Base-by-base conservation (phyloP, 64 coral and sea anemone genomes). In the Catalaphyllia jardinei region DNA sequence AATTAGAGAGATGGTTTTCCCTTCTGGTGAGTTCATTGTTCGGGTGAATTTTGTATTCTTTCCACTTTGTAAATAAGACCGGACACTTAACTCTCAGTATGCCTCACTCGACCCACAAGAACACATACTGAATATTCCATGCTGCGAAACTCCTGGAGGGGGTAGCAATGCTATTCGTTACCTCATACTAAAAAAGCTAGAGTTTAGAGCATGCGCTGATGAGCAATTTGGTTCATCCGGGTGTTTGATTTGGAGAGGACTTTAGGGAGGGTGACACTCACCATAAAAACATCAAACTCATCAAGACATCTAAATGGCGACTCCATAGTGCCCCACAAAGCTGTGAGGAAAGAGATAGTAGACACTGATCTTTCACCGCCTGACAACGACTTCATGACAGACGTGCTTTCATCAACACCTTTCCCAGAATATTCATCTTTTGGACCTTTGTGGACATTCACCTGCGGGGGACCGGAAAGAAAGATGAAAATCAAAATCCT, bases 241-340 rank as follows among this genome's bases (percentile, higher is more conserved):
- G 31, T 19, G 20, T 22, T 17, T 49, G 22, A 15, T 29, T 51
- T 22, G 76, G 2, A 50, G 4, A 1, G 61, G 29, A 11, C 51
- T 52, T 25, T 20, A 20, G 1, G 12, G 10, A 38, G 16, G 35
- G 24, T 81, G 14, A 72, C 22, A 50, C 82, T 63, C 24, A 92
- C 90, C 90, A 92, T 92, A 64, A 77, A 92, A 22, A 92, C 82
- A 31, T 92, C 90, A 86, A 92, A 92, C 24, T 92, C 90, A 50
- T 92, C 90, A 14, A 92, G 64, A 30, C 90, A 92, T 92, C 90
- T 92, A 52, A 92, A 92, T 13, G 90, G 90, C 1, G 90, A 84
- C 29, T 92, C 90, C 80, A 92, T 92, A 15, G 90, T 52, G 1
- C 75, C 82, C 90, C 90, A 92, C 30, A 92, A 25, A 8, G 71